Percentiles rank a stretch among this genome's conserved stretches.
Conservation (phyloP, 2,113 vertebrate species). For the Amphilophus citrinellus region DNA sequence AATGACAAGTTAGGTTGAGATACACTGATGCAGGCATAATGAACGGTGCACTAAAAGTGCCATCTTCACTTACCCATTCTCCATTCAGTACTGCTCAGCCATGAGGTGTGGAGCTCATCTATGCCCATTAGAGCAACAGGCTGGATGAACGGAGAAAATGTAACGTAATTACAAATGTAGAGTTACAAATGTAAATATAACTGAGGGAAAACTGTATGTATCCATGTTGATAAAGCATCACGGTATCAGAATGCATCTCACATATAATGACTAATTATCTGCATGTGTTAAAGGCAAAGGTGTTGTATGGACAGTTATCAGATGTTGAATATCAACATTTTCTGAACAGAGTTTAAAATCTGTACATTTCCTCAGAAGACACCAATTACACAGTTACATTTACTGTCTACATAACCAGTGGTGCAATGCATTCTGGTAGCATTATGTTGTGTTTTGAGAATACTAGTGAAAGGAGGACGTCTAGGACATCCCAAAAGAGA, state of each 20-base stretch:
- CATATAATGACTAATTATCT: too few relatives aligned
- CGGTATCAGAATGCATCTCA: not conserved
- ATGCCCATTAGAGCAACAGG: conserved; percentile 78
- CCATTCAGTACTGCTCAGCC: conserved; percentile 71
- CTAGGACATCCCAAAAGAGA: too few relatives aligned
- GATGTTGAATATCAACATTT: too few relatives aligned
- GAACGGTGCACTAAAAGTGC: not conserved
- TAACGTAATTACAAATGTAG: not conserved
- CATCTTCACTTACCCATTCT: conserved; percentile 77
- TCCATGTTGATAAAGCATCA: not conserved
- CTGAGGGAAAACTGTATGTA: not conserved
- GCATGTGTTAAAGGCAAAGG: too few relatives aligned
- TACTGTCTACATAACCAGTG: too few relatives aligned
- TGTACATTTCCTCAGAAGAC: too few relatives aligned
- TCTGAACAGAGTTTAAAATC: too few relatives aligned
- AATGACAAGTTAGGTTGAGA: not conserved
- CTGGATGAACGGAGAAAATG: conserved; percentile 38
- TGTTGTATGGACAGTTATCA: too few relatives aligned
- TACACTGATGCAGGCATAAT: not conserved
- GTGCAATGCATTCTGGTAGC: too few relatives aligned
- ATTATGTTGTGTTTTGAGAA: too few relatives aligned
- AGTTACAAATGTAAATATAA: not conserved
- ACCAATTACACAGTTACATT: too few relatives aligned
- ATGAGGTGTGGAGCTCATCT: conserved; percentile 81
- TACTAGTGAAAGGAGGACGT: too few relatives aligned